Evolutionary conservation across 2,888 invertebrate genomes (phyloP), one percentile per base, ranked within the genome.

Genomic region (Cerceris rybyensis): DNA sequence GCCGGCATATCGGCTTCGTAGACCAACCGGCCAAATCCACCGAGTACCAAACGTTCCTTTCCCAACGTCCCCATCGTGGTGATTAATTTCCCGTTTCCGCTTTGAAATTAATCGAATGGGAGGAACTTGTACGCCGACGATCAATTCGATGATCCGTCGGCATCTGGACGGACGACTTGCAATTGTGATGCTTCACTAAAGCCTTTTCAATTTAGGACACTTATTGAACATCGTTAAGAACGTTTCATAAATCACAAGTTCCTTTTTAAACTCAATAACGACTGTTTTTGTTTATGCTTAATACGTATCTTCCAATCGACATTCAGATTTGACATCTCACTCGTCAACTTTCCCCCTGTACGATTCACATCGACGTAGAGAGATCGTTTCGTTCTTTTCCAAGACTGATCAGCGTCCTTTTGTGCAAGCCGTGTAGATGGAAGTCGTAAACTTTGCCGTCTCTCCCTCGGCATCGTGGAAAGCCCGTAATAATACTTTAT

Each of bases 91-190:
- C 78, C 28, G 28, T 28, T 28, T 28, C 28, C 28, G 75, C 73
- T 75, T 72, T 81, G 72, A 84, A 80, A 86, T 86, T 86, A 86
- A 86, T 86, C 86, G 80, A 69, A 75, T 58, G 84, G 75, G 83
- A 84, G 80, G 84, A 80, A 81, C 76, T 58, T 65, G 83, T 73
- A 71, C 58, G 64, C 55, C 74, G 55, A 74, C 61, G 64, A 55
- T 75, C 74, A 76, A 82, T 74, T 68, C 64, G 58, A 73, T 49
- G 79, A 81, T 75, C 74, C 69, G 9, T 14, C 61, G 67, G 55
- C 79, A 80, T 83, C 83, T 85, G 85, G 80, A 78, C 80, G 76
- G 75, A 76, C 78, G 82, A 67, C 78, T 76, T 17, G 55, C 61
- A 75, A 71, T 75, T 70, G 70, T 78, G 83, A 68, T 71, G 82